Conservation (phyloP, 2,888 invertebrate genomes). For the Steinernema hermaphroditum region DNA sequence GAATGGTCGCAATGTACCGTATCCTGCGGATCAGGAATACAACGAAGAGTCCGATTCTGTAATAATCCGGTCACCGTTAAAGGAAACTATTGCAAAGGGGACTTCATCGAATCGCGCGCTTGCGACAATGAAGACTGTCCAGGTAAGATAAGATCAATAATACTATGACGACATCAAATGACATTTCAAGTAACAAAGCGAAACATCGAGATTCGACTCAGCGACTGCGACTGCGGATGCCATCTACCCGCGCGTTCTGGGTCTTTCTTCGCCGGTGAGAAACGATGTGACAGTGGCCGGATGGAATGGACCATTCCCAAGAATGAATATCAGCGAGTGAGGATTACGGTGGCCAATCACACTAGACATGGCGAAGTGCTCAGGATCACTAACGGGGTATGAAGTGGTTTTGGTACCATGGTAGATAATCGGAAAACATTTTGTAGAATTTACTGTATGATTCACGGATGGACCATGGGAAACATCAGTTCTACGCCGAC, state of each 20-base stretch:
- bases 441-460: slow-evolving; percentile 10
- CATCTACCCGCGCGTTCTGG: slow-evolving; percentile 42
- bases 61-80: slow-evolving; percentile 52
- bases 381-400: slow-evolving; percentile 21
- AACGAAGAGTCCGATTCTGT: slow-evolving; percentile 51
- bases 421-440: too few species aligned
- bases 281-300: neutral
- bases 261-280: slow-evolving; percentile 48
- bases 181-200: neutral
- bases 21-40: slow-evolving; percentile 51
- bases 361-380: slow-evolving; percentile 5
- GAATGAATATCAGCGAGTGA: neutral
- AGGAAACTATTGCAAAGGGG: slow-evolving; percentile 53
- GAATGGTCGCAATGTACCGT: slow-evolving; percentile 53
- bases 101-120: slow-evolving; percentile 47
- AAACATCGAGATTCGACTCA: slow-evolving; percentile 11
- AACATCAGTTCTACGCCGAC: neutral
- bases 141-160: slow-evolving; percentile 18
- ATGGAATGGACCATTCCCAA: slow-evolving; percentile 16
- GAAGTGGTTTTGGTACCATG: neutral
- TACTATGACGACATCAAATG: neutral
- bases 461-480: neutral
- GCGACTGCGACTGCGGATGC: slow-evolving; percentile 55
- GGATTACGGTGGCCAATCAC: slow-evolving; percentile 6
- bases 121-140: slow-evolving; percentile 51